Percentiles rank a stretch among this genome's conserved stretches.
phyloP scores from a whole-genome alignment of 37 sponge, comb jelly and placozoan genomes.

The Oscarella lobularis region DNA sequence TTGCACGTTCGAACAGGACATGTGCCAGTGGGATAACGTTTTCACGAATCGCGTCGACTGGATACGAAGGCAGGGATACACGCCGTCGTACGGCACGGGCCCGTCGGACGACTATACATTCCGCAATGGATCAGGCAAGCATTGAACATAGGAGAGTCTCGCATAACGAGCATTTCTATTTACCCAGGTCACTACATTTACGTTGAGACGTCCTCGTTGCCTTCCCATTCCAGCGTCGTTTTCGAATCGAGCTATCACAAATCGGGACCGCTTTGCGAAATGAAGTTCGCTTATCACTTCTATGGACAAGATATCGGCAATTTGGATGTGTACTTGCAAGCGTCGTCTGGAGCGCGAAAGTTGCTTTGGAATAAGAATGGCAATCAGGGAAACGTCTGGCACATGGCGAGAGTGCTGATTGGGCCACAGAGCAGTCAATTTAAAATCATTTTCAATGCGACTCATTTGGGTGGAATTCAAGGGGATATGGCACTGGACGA shows the following conservation, averaged over 20 bases:
- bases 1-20: too few species aligned
- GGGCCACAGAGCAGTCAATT: background rate
- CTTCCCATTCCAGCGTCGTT: background rate
- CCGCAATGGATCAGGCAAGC: too few species aligned
- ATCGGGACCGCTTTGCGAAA: constrained; percentile 12
- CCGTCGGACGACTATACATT: too few species aligned
- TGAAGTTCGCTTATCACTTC: constrained; percentile 32
- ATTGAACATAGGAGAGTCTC: too few species aligned
- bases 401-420: background rate
- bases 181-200: constrained; percentile 14
- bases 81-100: too few species aligned
- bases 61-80: too few species aligned
- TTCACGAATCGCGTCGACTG: too few species aligned
- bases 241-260: background rate
- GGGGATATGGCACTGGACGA: background rate
- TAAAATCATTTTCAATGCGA: background rate
- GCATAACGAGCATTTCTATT: background rate
- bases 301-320: constrained; percentile 16
- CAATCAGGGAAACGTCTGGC: background rate
- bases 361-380: background rate
- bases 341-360: background rate
- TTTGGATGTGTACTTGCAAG: background rate
- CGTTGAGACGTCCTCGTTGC: constrained; percentile 13
- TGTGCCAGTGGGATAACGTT: too few species aligned
- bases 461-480: background rate